Evolutionary conservation across 1,140 invertebrate species (phyloP), one percentile per base, ranked within the genome.

Genomic region (Patella vulgata): DNA sequence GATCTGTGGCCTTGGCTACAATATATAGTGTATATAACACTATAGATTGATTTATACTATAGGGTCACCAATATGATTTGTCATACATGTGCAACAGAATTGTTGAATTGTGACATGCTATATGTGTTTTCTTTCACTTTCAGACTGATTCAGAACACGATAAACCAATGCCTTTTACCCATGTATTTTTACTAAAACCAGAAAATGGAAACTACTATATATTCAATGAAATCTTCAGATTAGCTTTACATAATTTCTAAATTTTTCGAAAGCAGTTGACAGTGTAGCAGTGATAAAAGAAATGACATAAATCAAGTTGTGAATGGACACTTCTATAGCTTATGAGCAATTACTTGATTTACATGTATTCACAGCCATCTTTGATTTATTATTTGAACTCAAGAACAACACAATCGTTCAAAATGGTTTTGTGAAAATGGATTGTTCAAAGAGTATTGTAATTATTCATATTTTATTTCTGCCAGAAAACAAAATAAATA

Each of bases 151-250:
- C 42, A 46, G 55, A 48, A 31, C 25, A 95, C 77, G 93, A 96
- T 88, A 91, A 90, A 77, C 92, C 93, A 68, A 93, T 95, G 85
- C 91, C 91, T 71, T 96, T 94, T 87, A 90, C 90, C 80, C 93
- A 96, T 88, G 92, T 91, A 71, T 96, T 96, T 89, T 90, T 95
- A 63, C 86, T 96, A 85, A 95, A 93, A 87, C 92, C 91, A 68
- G 89, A 92, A 77, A 90, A 89, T 82, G 91, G 88, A 77, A 91
- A 90, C 82, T 96, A 93, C 89, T 95, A 92, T 87, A 90, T 95
- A 75, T 92, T 94, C 87, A 93, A 95, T 84, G 93, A 95, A 85
- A 90, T 93, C 80, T 96, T 96, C 88, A 88, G 93, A 83, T 89
- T 95, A 74, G 91, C 91, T 68, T 88, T 95, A 73, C 93, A 95